Conservation (phyloP, 2,113 vertebrate species). For the Podiceps cristatus region DNA sequence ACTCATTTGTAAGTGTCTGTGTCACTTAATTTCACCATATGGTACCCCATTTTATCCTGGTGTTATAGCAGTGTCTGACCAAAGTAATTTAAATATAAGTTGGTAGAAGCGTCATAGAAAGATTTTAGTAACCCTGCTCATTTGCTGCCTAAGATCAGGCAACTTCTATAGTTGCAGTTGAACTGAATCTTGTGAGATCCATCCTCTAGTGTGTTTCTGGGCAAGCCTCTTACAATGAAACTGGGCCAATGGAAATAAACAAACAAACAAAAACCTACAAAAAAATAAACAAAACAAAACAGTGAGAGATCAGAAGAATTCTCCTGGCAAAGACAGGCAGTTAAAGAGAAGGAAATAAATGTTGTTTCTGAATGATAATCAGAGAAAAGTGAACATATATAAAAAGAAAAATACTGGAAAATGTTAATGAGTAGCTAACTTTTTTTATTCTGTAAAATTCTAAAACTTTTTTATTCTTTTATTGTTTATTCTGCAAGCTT, state of each 20-base stretch:
- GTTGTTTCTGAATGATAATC: conserved; percentile 37
- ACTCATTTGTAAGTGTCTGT: background rate
- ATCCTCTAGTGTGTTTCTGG: conserved; percentile 29
- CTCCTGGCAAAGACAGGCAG: conserved; percentile 58
- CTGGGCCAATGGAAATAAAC: conserved; percentile 55
- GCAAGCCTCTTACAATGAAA: conserved; percentile 38
- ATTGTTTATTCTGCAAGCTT: background rate
- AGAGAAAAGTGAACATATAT: conserved; percentile 44
- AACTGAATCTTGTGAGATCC: conserved; percentile 11
- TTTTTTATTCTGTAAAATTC: background rate
- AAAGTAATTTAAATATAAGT: background rate
- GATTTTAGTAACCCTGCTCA: background rate
- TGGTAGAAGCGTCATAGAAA: background rate
- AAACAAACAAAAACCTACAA: background rate
- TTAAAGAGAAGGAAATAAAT: conserved; percentile 51
- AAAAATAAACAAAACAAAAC: conserved; percentile 13
- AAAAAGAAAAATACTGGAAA: conserved; percentile 8
- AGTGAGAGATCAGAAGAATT: background rate
- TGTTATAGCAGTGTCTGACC: conserved; percentile 24
- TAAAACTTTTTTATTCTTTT: no score
- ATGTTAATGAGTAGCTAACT: background rate
- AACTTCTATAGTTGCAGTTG: background rate
- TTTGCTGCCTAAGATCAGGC: background rate
- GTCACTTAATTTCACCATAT: conserved; percentile 48
- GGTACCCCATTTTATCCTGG: conserved; percentile 37